Evolutionary conservation across 2,113 vertebrate genomes (phyloP).

Genomic region (Anhinga anhinga): DNA sequence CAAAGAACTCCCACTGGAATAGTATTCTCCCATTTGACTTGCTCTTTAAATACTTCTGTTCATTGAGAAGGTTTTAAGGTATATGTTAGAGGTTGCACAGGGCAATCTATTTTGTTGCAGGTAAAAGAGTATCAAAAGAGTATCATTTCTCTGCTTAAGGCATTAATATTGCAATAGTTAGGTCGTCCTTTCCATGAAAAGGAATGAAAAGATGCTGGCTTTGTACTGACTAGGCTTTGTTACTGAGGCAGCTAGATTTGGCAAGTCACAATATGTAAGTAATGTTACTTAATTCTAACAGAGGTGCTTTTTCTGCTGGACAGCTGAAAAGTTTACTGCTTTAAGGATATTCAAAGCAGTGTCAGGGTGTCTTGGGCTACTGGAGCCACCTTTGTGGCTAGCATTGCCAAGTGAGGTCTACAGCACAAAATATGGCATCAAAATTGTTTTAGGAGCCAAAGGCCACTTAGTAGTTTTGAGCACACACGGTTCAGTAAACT

Average conservation of each 20-base stretch:
- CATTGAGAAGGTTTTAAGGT: background rate
- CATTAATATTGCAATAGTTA: background rate
- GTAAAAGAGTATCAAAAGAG: background rate
- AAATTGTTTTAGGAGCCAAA: background rate
- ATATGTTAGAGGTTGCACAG: background rate
- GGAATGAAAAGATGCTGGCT: background rate
- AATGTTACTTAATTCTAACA: background rate
- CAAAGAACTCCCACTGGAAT: background rate
- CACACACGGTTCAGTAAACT: background rate
- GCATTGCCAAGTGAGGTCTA: background rate
- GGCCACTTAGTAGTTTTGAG: background rate
- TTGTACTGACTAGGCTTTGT: background rate
- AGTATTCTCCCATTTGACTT: background rate
- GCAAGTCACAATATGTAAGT: background rate
- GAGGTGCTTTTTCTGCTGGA: background rate
- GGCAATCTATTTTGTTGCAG: background rate
- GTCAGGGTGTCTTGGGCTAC: background rate
- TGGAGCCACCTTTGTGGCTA: background rate
- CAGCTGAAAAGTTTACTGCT: background rate
- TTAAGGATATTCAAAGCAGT: background rate
- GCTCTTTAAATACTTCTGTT: background rate
- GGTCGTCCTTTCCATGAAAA: background rate
- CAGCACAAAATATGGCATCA: background rate
- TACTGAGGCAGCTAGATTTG: background rate
- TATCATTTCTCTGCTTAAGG: background rate